Base-by-base conservation (phyloP, 2,797 vertebrate genomes). In the Trachurus trachurus region DNA sequence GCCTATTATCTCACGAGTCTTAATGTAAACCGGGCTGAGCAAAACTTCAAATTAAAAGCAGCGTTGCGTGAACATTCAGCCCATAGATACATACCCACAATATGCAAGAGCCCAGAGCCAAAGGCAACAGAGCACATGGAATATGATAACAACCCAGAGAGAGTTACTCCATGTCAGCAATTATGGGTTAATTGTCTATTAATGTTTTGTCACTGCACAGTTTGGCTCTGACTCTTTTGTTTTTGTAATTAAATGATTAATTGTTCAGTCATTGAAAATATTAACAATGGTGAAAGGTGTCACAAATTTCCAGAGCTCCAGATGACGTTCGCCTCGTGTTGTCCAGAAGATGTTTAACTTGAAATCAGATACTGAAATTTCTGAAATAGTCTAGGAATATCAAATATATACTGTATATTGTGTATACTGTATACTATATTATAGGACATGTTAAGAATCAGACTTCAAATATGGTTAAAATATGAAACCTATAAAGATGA, bases 61-160 rank as follows among this genome's bases (percentile, higher is more conserved):
- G 53, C 52, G 19, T 50, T 56, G 75, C 54, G 67, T 68, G 26
- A 68, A 86, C 50, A 66, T 58, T 67, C 45, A 63, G 54, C n/a
- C 71, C 50, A 63, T 15, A 63, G 60, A 21, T 62, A 44, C 29
- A 21, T 59, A 49, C 29, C 56, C 29, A 19, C 5, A 15, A 63
- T 74, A 74, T 66, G 44, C 26, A 62, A 31, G 53, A 31, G 53
- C 21, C 45, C 21, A 47, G 53, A 75, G 53, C n/a, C n/a, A 45
- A 58, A 59, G 15, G 17, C 29, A 34, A 40, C 3, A 34, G 5
- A 44, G 6, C 45, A 34, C 17, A 47, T 58, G 12, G 16, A 57
- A 39, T 31, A 57, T 39, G 15, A 50, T 17, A 40, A 39, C 34
- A 71, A 29, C 16, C 40, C 19, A 37, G 34, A 37, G 34, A 37